These are phyloP conservation scores for Smithornis capensis DNA, from an alignment of 2,113 vertebrate species.

Conservation along the genomic window DNA sequence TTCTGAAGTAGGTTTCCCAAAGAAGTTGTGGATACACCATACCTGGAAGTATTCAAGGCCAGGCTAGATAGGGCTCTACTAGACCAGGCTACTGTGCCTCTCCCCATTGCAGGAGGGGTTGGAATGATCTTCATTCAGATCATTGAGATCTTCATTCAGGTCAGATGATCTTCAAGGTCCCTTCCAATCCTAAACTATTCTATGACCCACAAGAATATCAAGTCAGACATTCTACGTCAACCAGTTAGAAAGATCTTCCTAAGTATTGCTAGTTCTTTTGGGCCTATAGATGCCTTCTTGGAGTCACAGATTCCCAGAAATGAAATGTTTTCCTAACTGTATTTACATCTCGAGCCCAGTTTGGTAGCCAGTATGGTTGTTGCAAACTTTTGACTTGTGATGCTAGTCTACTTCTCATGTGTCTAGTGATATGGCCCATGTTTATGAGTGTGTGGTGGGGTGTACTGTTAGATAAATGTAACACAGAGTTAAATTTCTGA, in stretches of 20 bases:
- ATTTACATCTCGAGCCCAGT: neutral
- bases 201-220: neutral
- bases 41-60: neutral
- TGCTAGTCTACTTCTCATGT: neutral
- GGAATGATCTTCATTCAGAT: too few relatives aligned
- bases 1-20: neutral
- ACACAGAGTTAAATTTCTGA: neutral
- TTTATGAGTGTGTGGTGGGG: neutral
- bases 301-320: neutral
- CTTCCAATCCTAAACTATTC: neutral
- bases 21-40: neutral
- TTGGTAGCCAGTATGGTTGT: neutral
- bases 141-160: too few relatives aligned
- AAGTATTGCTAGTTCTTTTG: neutral
- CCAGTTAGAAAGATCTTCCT: neutral
- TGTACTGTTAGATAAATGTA: neutral
- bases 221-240: neutral
- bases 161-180: neutral
- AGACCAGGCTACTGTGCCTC: too few relatives aligned
- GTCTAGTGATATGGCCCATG: fast-evolving
- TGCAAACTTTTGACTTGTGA: neutral
- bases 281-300: neutral
- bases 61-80: neutral
- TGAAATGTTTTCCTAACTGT: neutral
- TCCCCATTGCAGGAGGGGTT: neutral